Base-by-base conservation (phyloP, 2,113 vertebrate genomes). In the Macquaria australasica region DNA sequence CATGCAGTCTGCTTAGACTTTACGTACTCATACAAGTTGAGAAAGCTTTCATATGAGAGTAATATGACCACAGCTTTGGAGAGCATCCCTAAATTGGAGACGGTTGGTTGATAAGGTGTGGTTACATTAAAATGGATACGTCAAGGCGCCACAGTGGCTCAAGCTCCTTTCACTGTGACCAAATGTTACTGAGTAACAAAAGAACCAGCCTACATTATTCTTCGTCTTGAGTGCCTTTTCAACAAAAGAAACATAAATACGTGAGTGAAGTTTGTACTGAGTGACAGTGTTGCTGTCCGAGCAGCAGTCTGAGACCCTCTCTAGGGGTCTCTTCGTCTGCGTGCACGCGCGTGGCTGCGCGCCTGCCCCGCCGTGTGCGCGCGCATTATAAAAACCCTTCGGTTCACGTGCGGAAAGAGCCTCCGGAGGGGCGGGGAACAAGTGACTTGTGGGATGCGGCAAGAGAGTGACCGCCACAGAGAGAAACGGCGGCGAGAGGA, bases 391-490 rank as follows among this genome's bases (percentile, higher is more conserved):
- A 87, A 89, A 82, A 75, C 12, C 71, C 58, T 73, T 75, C 75
- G 48, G 81, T 82, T 86, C 85, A 89, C 84, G 90, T 90, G 81
- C 87, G 73, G 77, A 87, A n/a, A 77, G 64, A 87, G 56, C 51
- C 41, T 68, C 39, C 37, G 9, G 81, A 67, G 79, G 62, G 73
- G 90, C 70, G 87, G 80, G 73, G 88, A 82, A 81, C 63, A 88
- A 86, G 84, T 87, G 88, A 78, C 79, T 92, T 80, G 84, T 89
- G 91, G 89, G 90, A 88, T 90, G 91, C 87, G 87, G 83, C 83
- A 84, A 80, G 66, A 87, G 63, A 77, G 48, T n/a, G n/a, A n/a
- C n/a, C n/a, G n/a, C n/a, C 3, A 55, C 9, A 18, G 4, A 73
- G n/a, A 18, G 64, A 63, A 68, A 72, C 82, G 67, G 28, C 87